Evolutionary conservation across 2,113 vertebrate species (phyloP).

Genomic region (Urocolius indicus): DNA sequence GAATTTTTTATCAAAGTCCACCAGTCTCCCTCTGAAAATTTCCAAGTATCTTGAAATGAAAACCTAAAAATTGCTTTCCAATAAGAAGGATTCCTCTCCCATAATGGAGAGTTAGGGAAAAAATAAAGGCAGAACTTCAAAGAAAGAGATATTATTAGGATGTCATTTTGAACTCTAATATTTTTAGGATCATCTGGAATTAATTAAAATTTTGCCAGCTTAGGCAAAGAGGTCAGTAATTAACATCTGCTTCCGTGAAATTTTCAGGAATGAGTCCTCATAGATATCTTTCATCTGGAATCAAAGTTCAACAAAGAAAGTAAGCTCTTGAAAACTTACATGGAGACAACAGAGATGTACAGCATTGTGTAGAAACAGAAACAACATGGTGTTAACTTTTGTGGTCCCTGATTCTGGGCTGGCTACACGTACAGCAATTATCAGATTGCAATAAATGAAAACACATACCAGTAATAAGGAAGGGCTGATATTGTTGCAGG

Average conservation of each 20-base stretch:
- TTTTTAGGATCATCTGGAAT: conserved; percentile 10
- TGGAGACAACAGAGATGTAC: neutral
- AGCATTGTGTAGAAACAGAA: neutral
- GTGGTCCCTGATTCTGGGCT: neutral
- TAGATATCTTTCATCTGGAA: neutral
- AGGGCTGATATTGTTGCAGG: neutral
- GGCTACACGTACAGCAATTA: neutral
- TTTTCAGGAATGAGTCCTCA: neutral
- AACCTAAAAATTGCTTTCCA: neutral
- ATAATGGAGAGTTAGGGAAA: neutral
- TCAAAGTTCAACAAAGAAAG: neutral
- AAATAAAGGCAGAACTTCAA: conserved; percentile 13
- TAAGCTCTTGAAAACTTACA: neutral
- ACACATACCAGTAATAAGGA: neutral
- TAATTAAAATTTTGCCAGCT: neutral
- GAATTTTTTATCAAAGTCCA: neutral
- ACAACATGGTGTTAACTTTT: neutral
- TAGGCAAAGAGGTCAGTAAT: neutral
- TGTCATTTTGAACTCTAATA: conserved; percentile 5
- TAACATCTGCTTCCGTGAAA: conserved; percentile 22
- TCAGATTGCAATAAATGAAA: neutral
- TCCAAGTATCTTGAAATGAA: conserved; percentile 1
- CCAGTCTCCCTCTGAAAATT: neutral
- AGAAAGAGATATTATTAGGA: neutral
- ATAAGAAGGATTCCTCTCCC: neutral